Evolutionary conservation across 2,888 invertebrate genomes (phyloP).

Genomic region (Cerceris rybyensis): DNA sequence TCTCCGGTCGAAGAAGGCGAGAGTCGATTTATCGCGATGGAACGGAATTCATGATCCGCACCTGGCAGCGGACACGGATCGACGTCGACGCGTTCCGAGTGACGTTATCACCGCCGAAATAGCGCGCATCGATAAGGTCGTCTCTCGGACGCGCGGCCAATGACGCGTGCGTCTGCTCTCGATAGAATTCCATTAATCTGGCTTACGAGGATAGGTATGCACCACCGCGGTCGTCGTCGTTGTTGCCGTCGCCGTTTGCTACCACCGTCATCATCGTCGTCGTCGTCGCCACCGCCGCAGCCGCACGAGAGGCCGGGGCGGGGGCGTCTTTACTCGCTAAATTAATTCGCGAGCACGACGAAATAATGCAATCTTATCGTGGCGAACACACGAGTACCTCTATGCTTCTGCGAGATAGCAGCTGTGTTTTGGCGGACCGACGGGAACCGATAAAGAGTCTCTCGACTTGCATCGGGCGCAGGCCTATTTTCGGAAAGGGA

Average conservation of each 20-base stretch:
- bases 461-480: not conserved
- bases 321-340: slow-evolving; percentile 46
- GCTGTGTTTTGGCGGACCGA: slow-evolving; percentile 61
- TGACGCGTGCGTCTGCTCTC: slow-evolving; percentile 73
- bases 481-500: slow-evolving; percentile 31
- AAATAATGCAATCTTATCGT: slow-evolving; percentile 60
- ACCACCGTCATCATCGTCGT: too few relatives aligned
- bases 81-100: slow-evolving; percentile 52
- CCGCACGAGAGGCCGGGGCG: slow-evolving; percentile 7
- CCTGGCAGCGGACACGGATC: slow-evolving; percentile 44
- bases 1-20: slow-evolving; percentile 43
- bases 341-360: slow-evolving; percentile 43
- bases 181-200: slow-evolving; percentile 78
- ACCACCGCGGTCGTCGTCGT: not conserved
- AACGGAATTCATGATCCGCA: slow-evolving; percentile 52
- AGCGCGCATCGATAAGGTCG: slow-evolving; percentile 73
- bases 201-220: slow-evolving; percentile 64
- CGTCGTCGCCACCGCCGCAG: not conserved
- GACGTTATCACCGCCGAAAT: slow-evolving; percentile 70
- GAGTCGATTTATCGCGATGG: slow-evolving; percentile 28
- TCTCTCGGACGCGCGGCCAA: slow-evolving; percentile 74
- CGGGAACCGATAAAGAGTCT: slow-evolving; percentile 8
- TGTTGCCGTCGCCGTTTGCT: too few relatives aligned
- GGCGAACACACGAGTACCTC: slow-evolving; percentile 37
- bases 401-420: slow-evolving; percentile 61